Base-by-base conservation (phyloP, 2,888 invertebrate species). In the Scaptomyza caliginosa region DNA sequence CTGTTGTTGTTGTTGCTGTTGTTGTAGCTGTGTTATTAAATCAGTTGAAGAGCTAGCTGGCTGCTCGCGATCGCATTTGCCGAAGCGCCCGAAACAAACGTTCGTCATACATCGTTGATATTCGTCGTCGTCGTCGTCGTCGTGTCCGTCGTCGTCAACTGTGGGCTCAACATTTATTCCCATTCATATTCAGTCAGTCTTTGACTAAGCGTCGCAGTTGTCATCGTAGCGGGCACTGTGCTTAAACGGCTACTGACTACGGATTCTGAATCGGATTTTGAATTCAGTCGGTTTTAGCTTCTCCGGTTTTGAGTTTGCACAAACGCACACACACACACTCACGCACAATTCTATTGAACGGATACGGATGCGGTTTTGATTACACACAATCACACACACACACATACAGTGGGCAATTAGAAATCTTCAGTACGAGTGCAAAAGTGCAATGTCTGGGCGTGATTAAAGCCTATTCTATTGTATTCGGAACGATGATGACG, bases 381-480 rank as follows among this genome's bases (percentile, higher is more conserved):
- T 71, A 58, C 59, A 59, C 51, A 56, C 52, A 45, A 40, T 48
- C 38, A 49, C 30, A 49, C 32, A 26, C 46, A 28, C 36, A 3
- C 24, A 36, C 48, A 45, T 40, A 49, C 71, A 57, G 19, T 43
- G 49, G 45, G 59, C 59, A 73, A 66, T 74, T 72, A 74, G 52
- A 42, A 50, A 52, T 40, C 58, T 32, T 30, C 57, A 54, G 24
- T 32, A 57, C 46, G 49, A 81, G 82, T 76, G 74, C 80, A 68
- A 85, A 74, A 82, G 81, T 81, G 79, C 86, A 85, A 74, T 81
- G 76, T 74, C 80, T 79, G 73, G 52, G 50, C 64, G 67, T 79
- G 86, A 79, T 82, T 85, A 76, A 59, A 56, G 50, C 59, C 51
- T 58, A 59, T 58, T 79, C 79, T 76, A 82, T 81, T 81, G 83